Percentiles rank a stretch among this genome's conserved stretches.
These are phyloP conservation scores for Ceraclea dissimilis DNA, from an alignment of 2,888 invertebrate genomes.

Conservation along the genomic window DNA sequence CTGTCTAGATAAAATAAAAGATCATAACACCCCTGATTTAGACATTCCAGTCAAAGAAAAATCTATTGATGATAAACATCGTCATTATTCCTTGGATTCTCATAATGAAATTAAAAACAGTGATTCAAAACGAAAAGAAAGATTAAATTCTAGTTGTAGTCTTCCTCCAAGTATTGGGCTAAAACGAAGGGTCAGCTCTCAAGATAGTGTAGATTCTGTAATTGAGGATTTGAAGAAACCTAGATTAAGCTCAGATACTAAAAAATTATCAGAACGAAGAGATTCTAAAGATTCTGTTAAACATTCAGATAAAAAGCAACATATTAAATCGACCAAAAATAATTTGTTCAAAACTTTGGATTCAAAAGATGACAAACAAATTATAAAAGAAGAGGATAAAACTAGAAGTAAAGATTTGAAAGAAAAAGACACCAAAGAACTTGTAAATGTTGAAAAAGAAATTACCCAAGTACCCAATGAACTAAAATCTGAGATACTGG, in stretches of 20 bases:
- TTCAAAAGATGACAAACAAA: conserved; percentile 55
- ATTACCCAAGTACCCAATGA: not conserved
- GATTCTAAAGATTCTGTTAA: conserved; percentile 61
- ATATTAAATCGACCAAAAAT: conserved; percentile 52
- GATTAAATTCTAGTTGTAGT: conserved; percentile 51
- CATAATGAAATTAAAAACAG: conserved; percentile 30
- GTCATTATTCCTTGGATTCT: conserved; percentile 46
- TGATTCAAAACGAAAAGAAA: conserved; percentile 52
- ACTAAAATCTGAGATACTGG: not conserved
- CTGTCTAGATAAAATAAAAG: conserved; percentile 43
- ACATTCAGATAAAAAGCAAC: conserved; percentile 39
- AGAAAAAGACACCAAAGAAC: conserved; percentile 33
- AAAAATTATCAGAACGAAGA: conserved; percentile 51
- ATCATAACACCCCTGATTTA: conserved; percentile 32
- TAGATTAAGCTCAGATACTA: conserved; percentile 47
- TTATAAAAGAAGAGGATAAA: conserved; percentile 43
- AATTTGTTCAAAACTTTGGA: conserved; percentile 51
- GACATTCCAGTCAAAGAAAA: conserved; percentile 32
- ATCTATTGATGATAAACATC: conserved; percentile 38
- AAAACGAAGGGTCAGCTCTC: conserved; percentile 72
- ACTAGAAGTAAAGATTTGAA: conserved; percentile 36
- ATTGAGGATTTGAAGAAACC: conserved; percentile 56
- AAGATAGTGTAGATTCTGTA: conserved; percentile 55
- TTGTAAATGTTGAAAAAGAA: conserved; percentile 12
- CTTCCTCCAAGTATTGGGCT: conserved; percentile 56